Percentiles rank a stretch among this genome's conserved stretches.
Evolutionary conservation across 2,113 vertebrate species (phyloP).

Genomic region (Notiomystis cincta): DNA sequence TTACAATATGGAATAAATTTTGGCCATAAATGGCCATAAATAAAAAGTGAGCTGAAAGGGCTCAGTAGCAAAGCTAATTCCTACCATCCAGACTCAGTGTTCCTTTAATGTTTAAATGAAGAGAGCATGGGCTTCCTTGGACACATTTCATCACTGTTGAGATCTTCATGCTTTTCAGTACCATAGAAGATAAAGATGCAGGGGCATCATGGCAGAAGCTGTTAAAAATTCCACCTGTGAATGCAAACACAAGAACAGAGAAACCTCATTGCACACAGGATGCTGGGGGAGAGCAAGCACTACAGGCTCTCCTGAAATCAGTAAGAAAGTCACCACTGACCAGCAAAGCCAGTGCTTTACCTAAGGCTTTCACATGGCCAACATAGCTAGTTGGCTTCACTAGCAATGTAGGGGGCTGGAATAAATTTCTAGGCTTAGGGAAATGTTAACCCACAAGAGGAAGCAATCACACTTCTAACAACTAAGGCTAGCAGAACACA

Average conservation of each 20-base stretch:
- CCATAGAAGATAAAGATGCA: slow-evolving; percentile 12
- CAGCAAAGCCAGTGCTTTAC: not conserved
- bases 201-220: slow-evolving; percentile 66
- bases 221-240: slow-evolving; percentile 56
- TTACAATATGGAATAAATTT: not conserved
- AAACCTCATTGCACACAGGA: not conserved
- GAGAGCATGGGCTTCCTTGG: slow-evolving; percentile 69
- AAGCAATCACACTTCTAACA: not conserved
- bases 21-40: not conserved
- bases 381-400: not conserved
- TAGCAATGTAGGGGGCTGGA: not conserved
- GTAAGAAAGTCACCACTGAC: not conserved
- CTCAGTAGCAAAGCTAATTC: not conserved
- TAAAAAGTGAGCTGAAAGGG: not conserved
- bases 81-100: slow-evolving; percentile 74
- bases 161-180: slow-evolving; percentile 74
- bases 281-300: not conserved
- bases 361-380: not conserved
- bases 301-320: not conserved
- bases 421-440: not conserved
- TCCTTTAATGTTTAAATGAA: slow-evolving; percentile 73
- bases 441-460: not conserved
- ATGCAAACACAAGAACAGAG: not conserved
- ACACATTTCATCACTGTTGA: slow-evolving; percentile 82
- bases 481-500: not conserved